These are phyloP conservation scores for Phylloscopus trochilus DNA, from an alignment of 2,113 vertebrate genomes.

Conservation along the genomic window DNA sequence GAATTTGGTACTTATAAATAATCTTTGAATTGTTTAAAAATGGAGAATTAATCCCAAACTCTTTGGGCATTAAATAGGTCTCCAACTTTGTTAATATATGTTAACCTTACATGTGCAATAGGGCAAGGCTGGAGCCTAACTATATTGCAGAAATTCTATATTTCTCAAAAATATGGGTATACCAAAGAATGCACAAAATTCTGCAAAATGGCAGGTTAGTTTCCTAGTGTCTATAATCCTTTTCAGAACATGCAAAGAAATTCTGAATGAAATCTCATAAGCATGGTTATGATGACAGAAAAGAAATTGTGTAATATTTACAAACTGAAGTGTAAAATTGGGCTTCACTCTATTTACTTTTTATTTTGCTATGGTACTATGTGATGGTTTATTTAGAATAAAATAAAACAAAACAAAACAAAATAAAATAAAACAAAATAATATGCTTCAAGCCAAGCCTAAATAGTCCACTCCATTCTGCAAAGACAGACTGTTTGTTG, in stretches of 20 bases:
- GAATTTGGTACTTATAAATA: background rate
- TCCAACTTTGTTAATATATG: background rate
- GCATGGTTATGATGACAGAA: background rate
- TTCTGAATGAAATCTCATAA: background rate
- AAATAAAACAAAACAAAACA: background rate
- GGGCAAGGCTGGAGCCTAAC: background rate
- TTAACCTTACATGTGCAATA: background rate
- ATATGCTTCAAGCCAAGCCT: background rate
- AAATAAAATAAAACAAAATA: background rate
- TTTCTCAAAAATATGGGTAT: background rate
- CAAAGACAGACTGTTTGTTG: background rate
- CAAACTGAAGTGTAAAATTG: background rate
- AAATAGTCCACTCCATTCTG: background rate
- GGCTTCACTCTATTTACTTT: accelerated
- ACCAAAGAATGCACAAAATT: background rate
- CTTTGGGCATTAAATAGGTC: background rate
- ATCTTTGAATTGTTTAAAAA: background rate
- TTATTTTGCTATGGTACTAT: background rate
- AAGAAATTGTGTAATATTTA: background rate
- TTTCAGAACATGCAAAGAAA: background rate
- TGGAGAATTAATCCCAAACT: background rate
- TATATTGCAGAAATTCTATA: background rate
- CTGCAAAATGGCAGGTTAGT: background rate
- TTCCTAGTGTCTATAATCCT: background rate
- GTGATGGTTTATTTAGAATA: background rate